Percentiles rank a stretch among this genome's conserved stretches.
Evolutionary conservation across 2,113 vertebrate species (phyloP).

Genomic region (Pelobates fuscus): DNA sequence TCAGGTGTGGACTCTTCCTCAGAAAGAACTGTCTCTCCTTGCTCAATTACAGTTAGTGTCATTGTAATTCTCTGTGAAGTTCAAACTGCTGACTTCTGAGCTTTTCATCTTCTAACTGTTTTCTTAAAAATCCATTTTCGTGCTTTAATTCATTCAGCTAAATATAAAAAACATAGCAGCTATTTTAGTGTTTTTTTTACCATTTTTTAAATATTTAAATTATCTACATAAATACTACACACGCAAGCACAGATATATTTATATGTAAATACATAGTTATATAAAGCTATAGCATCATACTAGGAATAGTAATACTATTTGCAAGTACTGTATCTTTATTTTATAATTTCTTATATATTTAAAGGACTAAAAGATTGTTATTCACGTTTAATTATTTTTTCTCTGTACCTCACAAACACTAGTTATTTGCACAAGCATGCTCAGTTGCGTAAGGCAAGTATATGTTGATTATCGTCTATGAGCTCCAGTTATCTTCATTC

Average conservation of each 20-base stretch:
- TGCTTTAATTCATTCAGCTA: conserved; percentile 29
- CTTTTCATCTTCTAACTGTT: conserved; percentile 55
- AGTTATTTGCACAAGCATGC: no score
- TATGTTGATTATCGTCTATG: no score
- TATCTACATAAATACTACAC: neutral
- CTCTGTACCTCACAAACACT: no score
- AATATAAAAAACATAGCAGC: neutral
- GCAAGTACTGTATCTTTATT: no score
- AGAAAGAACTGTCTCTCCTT: conserved; percentile 18
- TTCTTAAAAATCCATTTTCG: conserved; percentile 21
- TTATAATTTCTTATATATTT: no score
- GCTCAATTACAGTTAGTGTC: conserved; percentile 39
- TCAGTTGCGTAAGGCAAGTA: no score
- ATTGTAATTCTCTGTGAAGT: conserved; percentile 36
- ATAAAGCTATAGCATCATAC: neutral
- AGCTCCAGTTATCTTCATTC: no score
- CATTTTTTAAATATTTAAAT: neutral
- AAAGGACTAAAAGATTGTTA: no score
- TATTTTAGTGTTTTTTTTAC: neutral
- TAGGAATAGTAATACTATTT: no score
- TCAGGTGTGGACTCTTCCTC: conserved; percentile 15
- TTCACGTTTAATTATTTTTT: no score
- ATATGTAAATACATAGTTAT: neutral
- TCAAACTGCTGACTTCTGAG: conserved; percentile 53
- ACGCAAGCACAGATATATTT: neutral